These are phyloP conservation scores for Polydrusus tereticollis DNA, from an alignment of 2,888 invertebrate genomes.

Conservation along the genomic window DNA sequence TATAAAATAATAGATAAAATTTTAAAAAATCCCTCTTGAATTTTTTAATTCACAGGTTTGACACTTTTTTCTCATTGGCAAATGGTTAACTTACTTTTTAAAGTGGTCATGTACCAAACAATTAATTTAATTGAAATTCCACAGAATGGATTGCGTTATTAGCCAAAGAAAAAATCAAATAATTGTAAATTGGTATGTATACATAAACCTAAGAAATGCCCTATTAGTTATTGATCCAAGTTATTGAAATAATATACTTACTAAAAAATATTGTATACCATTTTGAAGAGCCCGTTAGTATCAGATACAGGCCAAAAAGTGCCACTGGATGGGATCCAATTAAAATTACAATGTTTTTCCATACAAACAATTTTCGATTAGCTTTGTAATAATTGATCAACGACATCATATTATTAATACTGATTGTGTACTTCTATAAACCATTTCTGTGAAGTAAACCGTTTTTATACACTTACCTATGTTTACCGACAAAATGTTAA, in stretches of 20 bases:
- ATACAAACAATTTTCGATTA: conserved; percentile 70
- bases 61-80: too few species aligned
- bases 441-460: not conserved
- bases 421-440: not conserved
- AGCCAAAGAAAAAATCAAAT: too few species aligned
- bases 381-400: not conserved
- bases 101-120: too few species aligned
- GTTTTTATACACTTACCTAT: conserved; percentile 1
- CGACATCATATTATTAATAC: not conserved
- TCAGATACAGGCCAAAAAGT: conserved; percentile 80
- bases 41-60: too few species aligned
- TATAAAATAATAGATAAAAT: too few species aligned
- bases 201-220: too few species aligned
- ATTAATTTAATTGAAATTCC: too few species aligned
- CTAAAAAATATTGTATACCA: conserved; percentile 79
- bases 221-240: too few species aligned
- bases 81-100: too few species aligned
- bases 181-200: too few species aligned
- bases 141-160: too few species aligned
- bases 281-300: conserved; percentile 79
- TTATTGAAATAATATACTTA: conserved; percentile 72
- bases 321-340: conserved; percentile 81
- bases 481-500: conserved; percentile 8
- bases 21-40: too few species aligned
- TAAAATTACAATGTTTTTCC: conserved; percentile 87